A percentile compares a stretch with the other conserved stretches of the same genome.
Evolutionary conservation across 1,140 invertebrate species (phyloP).

Genomic region (Drosophila jambulina): DNA sequence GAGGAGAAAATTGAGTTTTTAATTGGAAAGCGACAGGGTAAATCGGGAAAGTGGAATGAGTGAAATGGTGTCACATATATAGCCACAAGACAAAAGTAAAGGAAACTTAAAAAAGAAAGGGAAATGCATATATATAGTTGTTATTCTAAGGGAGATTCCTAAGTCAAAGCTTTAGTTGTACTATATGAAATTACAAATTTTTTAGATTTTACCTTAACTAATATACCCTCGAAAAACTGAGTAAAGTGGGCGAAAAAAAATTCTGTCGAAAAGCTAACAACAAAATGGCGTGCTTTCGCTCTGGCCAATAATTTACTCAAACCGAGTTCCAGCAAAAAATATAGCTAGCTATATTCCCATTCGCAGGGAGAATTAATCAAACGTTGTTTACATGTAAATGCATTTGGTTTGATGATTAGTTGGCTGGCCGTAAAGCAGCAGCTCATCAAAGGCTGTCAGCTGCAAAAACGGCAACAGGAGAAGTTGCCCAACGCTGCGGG

Average conservation of each 20-base stretch:
- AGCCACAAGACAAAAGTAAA: not conserved
- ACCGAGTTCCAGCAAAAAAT: not conserved
- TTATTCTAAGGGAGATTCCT: not conserved
- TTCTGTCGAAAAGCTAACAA: slow-evolving; percentile 61
- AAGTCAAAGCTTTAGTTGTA: not conserved
- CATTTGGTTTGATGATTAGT: slow-evolving; percentile 71
- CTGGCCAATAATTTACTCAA: slow-evolving; percentile 34
- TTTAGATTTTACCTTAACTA: not conserved
- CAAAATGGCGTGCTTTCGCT: slow-evolving; percentile 68
- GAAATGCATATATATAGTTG: too few relatives aligned
- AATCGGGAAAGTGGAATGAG: not conserved
- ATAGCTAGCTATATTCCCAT: not conserved
- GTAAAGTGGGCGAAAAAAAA: slow-evolving; percentile 38
- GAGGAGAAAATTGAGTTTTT: slow-evolving; percentile 39
- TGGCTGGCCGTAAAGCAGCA: slow-evolving; percentile 32
- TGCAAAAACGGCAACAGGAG: slow-evolving; percentile 24
- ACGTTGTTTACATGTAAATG: slow-evolving; percentile 77
- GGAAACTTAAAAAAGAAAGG: not conserved
- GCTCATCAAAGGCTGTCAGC: slow-evolving; percentile 60
- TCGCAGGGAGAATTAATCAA: slow-evolving; percentile 33
- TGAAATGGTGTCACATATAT: not conserved
- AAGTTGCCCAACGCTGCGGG: slow-evolving; percentile 7
- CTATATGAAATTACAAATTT: too few relatives aligned
- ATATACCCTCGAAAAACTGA: not conserved
- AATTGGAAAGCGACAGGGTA: slow-evolving; percentile 23